These are phyloP conservation scores for Sepiola atlantica DNA, from an alignment of 2,888 invertebrate genomes.

Conservation along the genomic window DNA sequence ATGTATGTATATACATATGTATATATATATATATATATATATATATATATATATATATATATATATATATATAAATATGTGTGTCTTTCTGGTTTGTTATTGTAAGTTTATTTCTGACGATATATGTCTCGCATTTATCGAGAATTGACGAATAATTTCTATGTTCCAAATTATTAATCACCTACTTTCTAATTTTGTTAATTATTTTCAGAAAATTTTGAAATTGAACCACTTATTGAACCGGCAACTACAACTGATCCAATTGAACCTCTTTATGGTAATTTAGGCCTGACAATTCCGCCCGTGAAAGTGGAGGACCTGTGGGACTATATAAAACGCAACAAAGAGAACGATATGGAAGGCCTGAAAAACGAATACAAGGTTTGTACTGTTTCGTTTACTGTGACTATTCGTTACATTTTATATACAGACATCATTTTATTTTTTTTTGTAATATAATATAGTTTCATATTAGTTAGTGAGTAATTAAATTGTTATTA, in stretches of 20 bases:
- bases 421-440: too few species aligned
- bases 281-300: conserved; percentile 60
- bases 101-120: not conserved
- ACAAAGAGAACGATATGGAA: conserved; percentile 67
- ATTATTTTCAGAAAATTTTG: conserved; percentile 62
- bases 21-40: not conserved
- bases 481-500: too few species aligned
- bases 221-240: conserved; percentile 64
- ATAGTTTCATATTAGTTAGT: too few species aligned
- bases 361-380: conserved; percentile 70
- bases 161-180: not conserved
- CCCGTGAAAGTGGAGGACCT: conserved; percentile 71
- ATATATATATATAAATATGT: not conserved
- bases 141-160: too few species aligned
- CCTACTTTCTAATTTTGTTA: not conserved
- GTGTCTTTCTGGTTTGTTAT: not conserved
- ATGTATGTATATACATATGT: not conserved
- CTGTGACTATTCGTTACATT: too few species aligned
- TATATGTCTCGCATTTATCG: too few species aligned
- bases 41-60: not conserved
- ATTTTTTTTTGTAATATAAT: too few species aligned
- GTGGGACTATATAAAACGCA: conserved; percentile 72
- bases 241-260: conserved; percentile 55
- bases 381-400: conserved; percentile 54
- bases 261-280: conserved; percentile 68